phyloP scores from a whole-genome alignment of 2,888 invertebrate genomes.

The Cephus runcator region DNA sequence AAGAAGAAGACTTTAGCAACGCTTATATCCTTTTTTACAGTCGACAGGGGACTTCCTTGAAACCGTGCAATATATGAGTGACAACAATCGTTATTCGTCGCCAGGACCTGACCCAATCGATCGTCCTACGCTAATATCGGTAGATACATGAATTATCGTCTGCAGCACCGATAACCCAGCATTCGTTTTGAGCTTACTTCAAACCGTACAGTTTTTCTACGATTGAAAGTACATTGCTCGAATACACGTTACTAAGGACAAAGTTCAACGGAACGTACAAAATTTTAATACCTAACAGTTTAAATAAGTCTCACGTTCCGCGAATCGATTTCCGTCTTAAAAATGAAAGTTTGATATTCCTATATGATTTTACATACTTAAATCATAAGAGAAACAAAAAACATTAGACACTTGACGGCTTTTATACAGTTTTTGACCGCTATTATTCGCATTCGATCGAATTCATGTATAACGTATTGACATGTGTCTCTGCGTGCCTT shows the following conservation, averaged over 20 bases:
- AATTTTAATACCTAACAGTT: not conserved
- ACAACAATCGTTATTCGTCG: not conserved
- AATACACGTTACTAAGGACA: not conserved
- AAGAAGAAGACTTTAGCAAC: constrained; percentile 70
- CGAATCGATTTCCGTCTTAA: not conserved
- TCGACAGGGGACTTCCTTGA: constrained; percentile 66
- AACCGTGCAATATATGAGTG: constrained; percentile 61
- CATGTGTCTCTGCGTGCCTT: not conserved
- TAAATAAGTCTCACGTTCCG: not conserved
- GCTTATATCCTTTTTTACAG: constrained; percentile 75
- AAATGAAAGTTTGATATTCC: not conserved
- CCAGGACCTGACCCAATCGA: not conserved
- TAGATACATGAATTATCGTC: not conserved
- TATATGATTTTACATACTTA: not conserved
- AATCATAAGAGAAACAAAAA: not conserved
- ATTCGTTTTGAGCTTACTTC: not conserved
- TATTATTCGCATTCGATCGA: not conserved
- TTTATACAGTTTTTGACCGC: not conserved
- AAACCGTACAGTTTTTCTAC: not conserved
- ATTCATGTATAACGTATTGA: not conserved
- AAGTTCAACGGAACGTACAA: not conserved
- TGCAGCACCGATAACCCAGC: not conserved
- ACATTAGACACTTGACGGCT: not conserved
- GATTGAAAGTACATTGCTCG: not conserved
- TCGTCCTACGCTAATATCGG: not conserved